Evolutionary conservation across 2,797 vertebrate genomes (phyloP), one percentile per base, ranked within the genome.

Genomic region (Rhyacichthys aspro): DNA sequence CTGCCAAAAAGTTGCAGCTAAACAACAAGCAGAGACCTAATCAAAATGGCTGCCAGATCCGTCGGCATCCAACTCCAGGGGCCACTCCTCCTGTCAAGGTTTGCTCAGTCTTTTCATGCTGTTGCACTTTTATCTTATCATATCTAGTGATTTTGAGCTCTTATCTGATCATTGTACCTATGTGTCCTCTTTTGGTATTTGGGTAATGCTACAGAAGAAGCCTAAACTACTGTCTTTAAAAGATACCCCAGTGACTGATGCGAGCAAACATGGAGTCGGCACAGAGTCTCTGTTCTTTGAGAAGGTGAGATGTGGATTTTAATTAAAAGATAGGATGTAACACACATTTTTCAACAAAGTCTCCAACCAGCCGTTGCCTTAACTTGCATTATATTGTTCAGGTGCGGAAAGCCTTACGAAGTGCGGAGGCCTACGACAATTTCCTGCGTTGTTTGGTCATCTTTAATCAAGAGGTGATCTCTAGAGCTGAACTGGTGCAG

Each of bases 391-490:
- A 19, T 33, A 44, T 34, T 15, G 2, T 14, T 12, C 59, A 99
- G 97, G 98, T 99, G 33, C 95, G 97, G 43, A 99, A 99, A 82
- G 98, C 98, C 68, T 90, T 99, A 60, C 92, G 96, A 15, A 99
- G 96, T 78, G 79, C 95, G 0, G 98, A 99, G 59, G 97, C 96
- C 0, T 99, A 99, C 0, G 96, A 99, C 67, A 99, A 96, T 86
- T 99, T 99, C 88, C 86, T 99, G 62, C 94, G 97, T 36, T 99
- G 98, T 86, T 90, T 99, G 86, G 94, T 98, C 45, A 97, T 99
- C 85, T 99, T 99, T 80, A 99, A 99, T 82, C 98, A 99, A 89
- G 97, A 99, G 86, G 97, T 99, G 66, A 98, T 99, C 70, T 98
- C 98, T 56, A 91, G 96, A 58, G 91, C 96, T 0, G 98, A 99